These are phyloP conservation scores for Philaenus spumarius DNA, from an alignment of 1,140 invertebrate species.

Conservation along the genomic window DNA sequence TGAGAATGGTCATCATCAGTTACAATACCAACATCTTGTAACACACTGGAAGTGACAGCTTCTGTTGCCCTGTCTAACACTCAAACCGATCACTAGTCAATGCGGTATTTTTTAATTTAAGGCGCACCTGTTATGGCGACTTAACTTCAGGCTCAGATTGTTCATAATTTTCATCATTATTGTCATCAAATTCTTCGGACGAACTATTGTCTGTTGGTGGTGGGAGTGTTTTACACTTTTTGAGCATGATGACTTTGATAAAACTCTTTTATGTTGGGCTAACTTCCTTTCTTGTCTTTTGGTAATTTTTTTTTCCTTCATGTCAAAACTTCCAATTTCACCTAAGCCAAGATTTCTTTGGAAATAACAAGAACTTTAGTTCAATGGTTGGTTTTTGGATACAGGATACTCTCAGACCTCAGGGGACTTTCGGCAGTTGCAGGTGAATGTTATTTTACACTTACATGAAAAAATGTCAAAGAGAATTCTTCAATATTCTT, in stretches of 20 bases:
- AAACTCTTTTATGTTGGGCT: not conserved
- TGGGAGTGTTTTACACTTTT: not conserved
- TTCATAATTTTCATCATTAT: not conserved
- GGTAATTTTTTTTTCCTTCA: constrained; percentile 2
- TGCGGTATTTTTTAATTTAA: constrained; percentile 20
- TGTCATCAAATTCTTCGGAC: not conserved
- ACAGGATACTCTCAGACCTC: not conserved
- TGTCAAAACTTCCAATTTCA: not conserved
- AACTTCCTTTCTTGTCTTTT: not conserved
- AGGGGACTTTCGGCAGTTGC: constrained; percentile 1
- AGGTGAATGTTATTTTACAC: not conserved
- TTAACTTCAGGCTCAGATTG: not conserved
- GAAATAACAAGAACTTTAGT: constrained; percentile 2
- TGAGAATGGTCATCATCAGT: constrained; percentile 16
- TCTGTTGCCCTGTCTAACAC: constrained; percentile 19
- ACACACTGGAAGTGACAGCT: constrained; percentile 16
- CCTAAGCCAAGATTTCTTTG: constrained; percentile 1
- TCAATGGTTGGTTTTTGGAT: not conserved
- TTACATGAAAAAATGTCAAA: constrained; percentile 3
- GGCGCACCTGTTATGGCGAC: constrained; percentile 17
- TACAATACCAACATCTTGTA: constrained; percentile 20
- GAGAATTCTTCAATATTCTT: constrained; percentile 4
- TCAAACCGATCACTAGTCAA: constrained; percentile 17
- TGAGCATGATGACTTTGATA: constrained; percentile 2
- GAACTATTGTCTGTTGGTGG: not conserved